Evolutionary conservation across 2,888 invertebrate species (phyloP), one percentile per base, ranked within the genome.

Genomic region (Tetragnatha montana): DNA sequence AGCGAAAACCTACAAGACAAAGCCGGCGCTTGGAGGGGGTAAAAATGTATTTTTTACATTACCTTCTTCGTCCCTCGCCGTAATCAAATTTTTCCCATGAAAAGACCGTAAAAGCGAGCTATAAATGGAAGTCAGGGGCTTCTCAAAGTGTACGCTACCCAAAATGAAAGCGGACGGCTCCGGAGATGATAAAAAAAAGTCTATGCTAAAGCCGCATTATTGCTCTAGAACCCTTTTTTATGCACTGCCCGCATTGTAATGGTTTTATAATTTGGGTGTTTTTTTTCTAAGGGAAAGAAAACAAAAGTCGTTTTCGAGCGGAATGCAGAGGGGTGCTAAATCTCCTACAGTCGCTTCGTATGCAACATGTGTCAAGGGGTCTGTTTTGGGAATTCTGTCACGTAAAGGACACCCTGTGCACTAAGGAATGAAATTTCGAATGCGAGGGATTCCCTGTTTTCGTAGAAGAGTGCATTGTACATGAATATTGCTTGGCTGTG

Each of bases 61-160:
- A 86, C 80, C 73, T 76, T 47, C 83, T 84, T 68, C 71, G 47
- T 60, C 19, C 35, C 35, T 50, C 19, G 47, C 68, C 21, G 70
- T 86, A 86, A 86, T 86, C 86, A 86, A 86, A 86, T 86, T 86
- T 86, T 79, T 75, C n/a, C 83, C 68, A 80, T 80, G 80, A 76
- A 80, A 86, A 80, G 86, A 80, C 51, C 80, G 80, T 86, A 86
- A 86, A 86, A 86, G 86, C 80, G 60, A 50, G 22, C 73, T 74
- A 86, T 60, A 86, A 86, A 80, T 74, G 86, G 73, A 86, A 86
- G 85, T 69, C 70, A 70, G 70, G 35, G 22, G 71, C 68, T 47
- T 74, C 60, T 35, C 21, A 35, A 8, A 47, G 51, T 35, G 35
- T 51, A 75, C 47, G 78, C n/a, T 76, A 8, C 70, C 75, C 51